Base-by-base conservation (phyloP, 2,888 invertebrate genomes). In the Pammene aurita region DNA sequence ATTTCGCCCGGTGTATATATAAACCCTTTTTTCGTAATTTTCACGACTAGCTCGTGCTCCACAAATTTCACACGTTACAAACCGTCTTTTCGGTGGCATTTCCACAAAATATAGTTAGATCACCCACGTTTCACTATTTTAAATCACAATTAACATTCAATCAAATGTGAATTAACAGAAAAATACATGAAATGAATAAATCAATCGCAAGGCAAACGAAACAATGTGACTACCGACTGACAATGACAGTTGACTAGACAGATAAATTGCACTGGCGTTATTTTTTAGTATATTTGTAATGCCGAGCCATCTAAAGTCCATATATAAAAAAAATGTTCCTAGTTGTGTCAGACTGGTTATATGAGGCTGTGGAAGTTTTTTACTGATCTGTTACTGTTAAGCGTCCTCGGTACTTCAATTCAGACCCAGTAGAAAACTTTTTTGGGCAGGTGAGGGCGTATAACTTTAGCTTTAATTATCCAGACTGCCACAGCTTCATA, bases 381-480 rank as follows among this genome's bases (percentile, higher is more conserved):
- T 4, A n/a, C 4, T 7, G n/a, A 35, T 2, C n/a, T 7, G 14
- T 55, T 1, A 55, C n/a, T 35, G 14, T 55, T 4, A 55, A 35
- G 55, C 34, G 55, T 2, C 55, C 55, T 7, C 34, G 55, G 9
- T 55, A 55, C 4, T 55, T 55, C 6, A 55, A 55, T 55, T 55
- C 55, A 2, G 55, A 38, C 14, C 34, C 55, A 6, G 7, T 55
- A 6, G 55, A 55, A 73, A 76, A 71, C 34, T 74, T 77, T 71
- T 78, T 77, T 71, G 76, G 77, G 4, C 76, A 74, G 67, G 64
- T 76, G 38, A 62, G 75, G 61, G 72, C 74, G 0, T 78, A 76
- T 64, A 77, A 75, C 69, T 77, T 72, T 57, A 72, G 77, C 55
- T 75, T 74, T 70, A 78, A 74, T 55, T 66, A 77, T 26, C 77